Conservation (phyloP, 2,797 vertebrate genomes). For the Micropoecilia bifurca region DNA sequence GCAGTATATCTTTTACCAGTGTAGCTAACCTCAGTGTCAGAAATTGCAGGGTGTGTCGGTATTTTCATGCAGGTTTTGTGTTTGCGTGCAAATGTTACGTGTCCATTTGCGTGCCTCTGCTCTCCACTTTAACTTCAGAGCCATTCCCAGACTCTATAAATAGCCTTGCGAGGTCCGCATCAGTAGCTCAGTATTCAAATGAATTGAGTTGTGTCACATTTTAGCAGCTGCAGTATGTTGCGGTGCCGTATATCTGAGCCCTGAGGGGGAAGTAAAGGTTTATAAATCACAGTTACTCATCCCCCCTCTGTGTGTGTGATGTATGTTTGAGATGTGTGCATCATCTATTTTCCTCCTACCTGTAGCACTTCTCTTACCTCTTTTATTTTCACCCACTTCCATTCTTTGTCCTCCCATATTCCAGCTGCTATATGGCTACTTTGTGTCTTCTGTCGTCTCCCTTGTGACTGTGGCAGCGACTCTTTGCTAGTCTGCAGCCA, state of each 20-base stretch:
- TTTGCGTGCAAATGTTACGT: slow-evolving; percentile 5
- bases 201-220: slow-evolving; percentile 66
- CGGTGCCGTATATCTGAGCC: slow-evolving; percentile 64
- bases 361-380: slow-evolving; percentile 22
- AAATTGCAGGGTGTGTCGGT: slow-evolving; percentile 23
- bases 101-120: slow-evolving; percentile 2
- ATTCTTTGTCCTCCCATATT: slow-evolving; percentile 34
- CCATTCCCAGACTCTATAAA: slow-evolving; percentile 67
- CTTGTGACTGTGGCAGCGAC: slow-evolving; percentile 49
- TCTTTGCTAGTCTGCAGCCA: slow-evolving; percentile 55
- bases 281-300: slow-evolving; percentile 72
- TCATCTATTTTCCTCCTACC: slow-evolving; percentile 39
- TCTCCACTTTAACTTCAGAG: slow-evolving; percentile 56
- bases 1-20: slow-evolving; percentile 47
- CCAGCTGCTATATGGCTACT: slow-evolving; percentile 47
- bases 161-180: slow-evolving; percentile 48
- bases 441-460: slow-evolving; percentile 3
- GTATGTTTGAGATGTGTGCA: slow-evolving; percentile 48
- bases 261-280: slow-evolving; percentile 61
- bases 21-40: slow-evolving; percentile 44
- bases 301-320: slow-evolving; percentile 54
- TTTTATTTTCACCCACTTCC: slow-evolving; percentile 43
- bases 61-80: slow-evolving; percentile 20
- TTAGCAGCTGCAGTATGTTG: slow-evolving; percentile 51
- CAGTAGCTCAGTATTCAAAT: slow-evolving; percentile 73